phyloP scores from a whole-genome alignment of 1,140 invertebrate genomes.

The Neodiprion pinetum region DNA sequence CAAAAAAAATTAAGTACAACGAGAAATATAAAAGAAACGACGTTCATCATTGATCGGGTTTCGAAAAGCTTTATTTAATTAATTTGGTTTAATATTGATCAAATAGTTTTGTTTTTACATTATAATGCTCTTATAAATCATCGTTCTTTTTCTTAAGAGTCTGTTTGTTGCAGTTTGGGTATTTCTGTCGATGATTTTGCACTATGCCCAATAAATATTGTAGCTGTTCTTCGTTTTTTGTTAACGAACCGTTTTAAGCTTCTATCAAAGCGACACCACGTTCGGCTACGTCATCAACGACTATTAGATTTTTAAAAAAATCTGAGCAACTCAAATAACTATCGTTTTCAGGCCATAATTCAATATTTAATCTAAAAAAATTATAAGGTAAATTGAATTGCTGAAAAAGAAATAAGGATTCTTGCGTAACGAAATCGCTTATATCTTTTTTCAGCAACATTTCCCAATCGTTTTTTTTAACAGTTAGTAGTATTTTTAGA shows the following conservation, averaged over 20 bases:
- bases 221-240: slow-evolving; percentile 22
- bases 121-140: too few species aligned
- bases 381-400: slow-evolving; percentile 11
- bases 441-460: slow-evolving; percentile 9
- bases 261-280: slow-evolving; percentile 18
- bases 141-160: background rate
- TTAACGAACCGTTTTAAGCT: slow-evolving; percentile 17
- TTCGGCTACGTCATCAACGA: slow-evolving; percentile 21
- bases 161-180: slow-evolving; percentile 22
- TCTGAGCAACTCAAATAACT: background rate
- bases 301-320: slow-evolving; percentile 11
- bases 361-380: slow-evolving; percentile 13
- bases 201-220: slow-evolving; percentile 22
- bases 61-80: too few species aligned
- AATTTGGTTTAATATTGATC: too few species aligned
- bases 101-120: too few species aligned
- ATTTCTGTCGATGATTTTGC: slow-evolving; percentile 18
- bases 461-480: slow-evolving; percentile 1
- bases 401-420: slow-evolving; percentile 21
- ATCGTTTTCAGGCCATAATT: background rate
- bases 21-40: too few species aligned
- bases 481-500: slow-evolving; percentile 9
- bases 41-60: too few species aligned
- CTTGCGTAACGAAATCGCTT: slow-evolving; percentile 16
- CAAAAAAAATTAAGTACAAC: too few species aligned